Evolutionary conservation across 1,140 invertebrate species (phyloP).

Genomic region (Dysdera silvatica): DNA sequence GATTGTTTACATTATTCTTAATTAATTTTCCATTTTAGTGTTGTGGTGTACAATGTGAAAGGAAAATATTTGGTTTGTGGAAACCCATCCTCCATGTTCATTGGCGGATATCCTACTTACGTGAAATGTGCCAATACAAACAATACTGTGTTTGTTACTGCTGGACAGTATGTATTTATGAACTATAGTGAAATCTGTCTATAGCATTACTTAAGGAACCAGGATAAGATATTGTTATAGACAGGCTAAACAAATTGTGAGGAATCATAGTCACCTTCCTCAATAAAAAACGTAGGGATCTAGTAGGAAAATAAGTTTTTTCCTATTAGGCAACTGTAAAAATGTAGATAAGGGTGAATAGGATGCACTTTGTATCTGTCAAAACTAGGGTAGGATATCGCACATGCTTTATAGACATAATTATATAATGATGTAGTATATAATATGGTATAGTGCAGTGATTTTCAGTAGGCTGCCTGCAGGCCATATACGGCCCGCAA

Average conservation of each 20-base stretch:
- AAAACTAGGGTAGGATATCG: too few species aligned
- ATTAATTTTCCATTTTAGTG: constrained; percentile 34
- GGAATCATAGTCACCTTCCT: not conserved
- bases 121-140: constrained; percentile 39
- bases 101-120: constrained; percentile 43
- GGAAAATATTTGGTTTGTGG: constrained; percentile 45
- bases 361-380: too few species aligned
- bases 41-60: constrained; percentile 45
- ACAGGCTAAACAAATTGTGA: not conserved
- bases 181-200: not conserved
- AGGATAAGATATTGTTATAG: not conserved
- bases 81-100: constrained; percentile 43
- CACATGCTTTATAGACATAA: too few species aligned
- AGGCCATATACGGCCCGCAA: too few species aligned
- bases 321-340: too few species aligned
- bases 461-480: too few species aligned
- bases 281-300: not conserved
- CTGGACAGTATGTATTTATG: constrained; percentile 44
- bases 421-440: too few species aligned
- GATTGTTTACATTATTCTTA: not conserved
- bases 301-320: too few species aligned
- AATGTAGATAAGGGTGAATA: too few species aligned
- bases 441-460: too few species aligned
- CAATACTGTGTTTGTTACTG: constrained; percentile 45
- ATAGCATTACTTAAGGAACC: not conserved